phyloP scores from a whole-genome alignment of 2,797 vertebrate species.

The Anableps anableps region DNA sequence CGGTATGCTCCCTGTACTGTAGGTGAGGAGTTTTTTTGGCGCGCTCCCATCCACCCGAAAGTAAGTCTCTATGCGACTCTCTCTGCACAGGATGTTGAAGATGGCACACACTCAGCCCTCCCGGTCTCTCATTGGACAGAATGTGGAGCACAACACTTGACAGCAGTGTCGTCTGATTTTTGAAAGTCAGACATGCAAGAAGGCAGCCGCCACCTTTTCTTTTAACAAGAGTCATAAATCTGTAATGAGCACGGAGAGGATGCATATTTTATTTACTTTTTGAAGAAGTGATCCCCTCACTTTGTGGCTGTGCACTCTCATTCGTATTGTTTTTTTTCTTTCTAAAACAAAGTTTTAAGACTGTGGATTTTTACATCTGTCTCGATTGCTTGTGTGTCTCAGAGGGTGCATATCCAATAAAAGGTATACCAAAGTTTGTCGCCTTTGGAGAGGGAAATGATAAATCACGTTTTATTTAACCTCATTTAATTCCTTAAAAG shows the following conservation, averaged over 20 bases:
- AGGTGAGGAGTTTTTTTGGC: slow-evolving; percentile 70
- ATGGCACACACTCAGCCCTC: slow-evolving; percentile 57
- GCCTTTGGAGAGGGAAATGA: slow-evolving; percentile 40
- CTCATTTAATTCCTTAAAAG: slow-evolving; percentile 4
- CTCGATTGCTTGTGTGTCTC: slow-evolving; percentile 58
- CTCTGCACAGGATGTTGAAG: slow-evolving; percentile 55
- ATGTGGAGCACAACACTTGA: slow-evolving; percentile 82
- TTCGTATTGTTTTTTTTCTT: slow-evolving; percentile 37
- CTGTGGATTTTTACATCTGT: slow-evolving; percentile 67
- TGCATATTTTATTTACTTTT: slow-evolving; percentile 83
- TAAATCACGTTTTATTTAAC: slow-evolving; percentile 41
- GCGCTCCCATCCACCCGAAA: slow-evolving; percentile 63
- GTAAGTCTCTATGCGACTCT: slow-evolving; percentile 60
- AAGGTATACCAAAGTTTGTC: slow-evolving; percentile 60
- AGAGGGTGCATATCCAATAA: slow-evolving; percentile 74
- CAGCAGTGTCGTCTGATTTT: slow-evolving; percentile 77
- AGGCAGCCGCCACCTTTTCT: slow-evolving; percentile 80
- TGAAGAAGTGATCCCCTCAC: slow-evolving; percentile 78
- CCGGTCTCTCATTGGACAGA: slow-evolving; percentile 78
- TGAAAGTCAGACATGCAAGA: slow-evolving; percentile 75
- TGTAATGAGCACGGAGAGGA: slow-evolving; percentile 82
- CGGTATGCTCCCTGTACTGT: slow-evolving; percentile 58
- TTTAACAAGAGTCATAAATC: slow-evolving; percentile 84
- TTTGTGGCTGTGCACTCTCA: slow-evolving; percentile 71
- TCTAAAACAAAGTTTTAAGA: slow-evolving; percentile 75